Evolutionary conservation across 2,113 vertebrate genomes (phyloP).

Genomic region (Hypomesus transpacificus): DNA sequence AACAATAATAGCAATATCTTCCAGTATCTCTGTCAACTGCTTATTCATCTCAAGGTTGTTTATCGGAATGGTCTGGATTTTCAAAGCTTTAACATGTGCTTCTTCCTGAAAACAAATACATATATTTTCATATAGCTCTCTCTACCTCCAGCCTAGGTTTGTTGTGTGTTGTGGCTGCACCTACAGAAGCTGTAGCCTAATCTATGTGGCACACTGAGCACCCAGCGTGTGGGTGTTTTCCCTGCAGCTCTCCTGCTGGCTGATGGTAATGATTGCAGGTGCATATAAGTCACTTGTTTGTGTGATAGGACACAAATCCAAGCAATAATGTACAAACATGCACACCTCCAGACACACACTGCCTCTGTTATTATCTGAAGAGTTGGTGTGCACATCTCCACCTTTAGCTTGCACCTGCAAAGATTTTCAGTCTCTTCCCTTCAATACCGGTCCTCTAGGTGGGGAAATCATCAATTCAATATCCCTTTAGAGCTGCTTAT

Average conservation of each 20-base stretch:
- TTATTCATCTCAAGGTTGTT: conserved; percentile 8
- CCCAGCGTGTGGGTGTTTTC: conserved; percentile 51
- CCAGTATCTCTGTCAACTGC: neutral
- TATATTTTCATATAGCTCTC: no score
- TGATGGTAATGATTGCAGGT: conserved; percentile 59
- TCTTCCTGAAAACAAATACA: neutral
- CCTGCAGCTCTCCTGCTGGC: conserved; percentile 51
- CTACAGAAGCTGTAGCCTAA: conserved; percentile 35
- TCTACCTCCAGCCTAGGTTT: conserved; percentile 3
- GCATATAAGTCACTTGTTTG: conserved; percentile 59
- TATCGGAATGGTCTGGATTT: neutral
- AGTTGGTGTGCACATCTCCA: neutral
- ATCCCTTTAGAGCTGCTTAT: no score
- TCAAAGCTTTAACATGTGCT: neutral
- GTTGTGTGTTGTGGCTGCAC: conserved; percentile 32
- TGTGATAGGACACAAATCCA: conserved; percentile 42
- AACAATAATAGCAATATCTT: neutral
- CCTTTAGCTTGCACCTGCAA: neutral
- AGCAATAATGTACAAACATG: neutral
- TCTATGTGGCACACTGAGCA: conserved; percentile 46
- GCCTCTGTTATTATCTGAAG: no score
- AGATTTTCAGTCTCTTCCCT: neutral
- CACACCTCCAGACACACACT: neutral
- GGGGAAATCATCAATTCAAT: no score
- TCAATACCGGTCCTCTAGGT: neutral